These are phyloP conservation scores for Forbesichthys agassizii DNA, from an alignment of 2,113 vertebrate genomes.

Conservation along the genomic window DNA sequence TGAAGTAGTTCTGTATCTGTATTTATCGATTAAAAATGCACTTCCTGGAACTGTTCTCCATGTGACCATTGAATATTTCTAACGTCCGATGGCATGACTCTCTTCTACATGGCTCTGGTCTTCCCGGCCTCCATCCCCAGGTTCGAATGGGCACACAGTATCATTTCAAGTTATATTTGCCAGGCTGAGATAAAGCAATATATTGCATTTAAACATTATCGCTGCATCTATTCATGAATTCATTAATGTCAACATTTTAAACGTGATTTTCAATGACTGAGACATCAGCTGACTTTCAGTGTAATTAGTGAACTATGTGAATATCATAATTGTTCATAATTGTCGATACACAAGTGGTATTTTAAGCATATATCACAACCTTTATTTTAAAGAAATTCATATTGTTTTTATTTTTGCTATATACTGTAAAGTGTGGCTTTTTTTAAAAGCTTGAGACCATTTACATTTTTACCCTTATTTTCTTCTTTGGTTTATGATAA, in stretches of 20 bases:
- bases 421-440: slow-evolving; percentile 65
- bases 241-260: slow-evolving; percentile 40
- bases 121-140: slow-evolving; percentile 7
- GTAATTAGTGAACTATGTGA: slow-evolving; percentile 69
- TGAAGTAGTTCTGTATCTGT: no score
- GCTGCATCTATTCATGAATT: slow-evolving; percentile 33
- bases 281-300: slow-evolving; percentile 63
- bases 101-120: neutral
- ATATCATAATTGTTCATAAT: slow-evolving; percentile 67
- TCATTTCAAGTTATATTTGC: slow-evolving; percentile 26
- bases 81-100: neutral
- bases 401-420: slow-evolving; percentile 78
- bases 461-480: slow-evolving; percentile 66
- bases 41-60: no score
- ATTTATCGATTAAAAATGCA: no score
- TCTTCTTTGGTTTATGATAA: slow-evolving; percentile 65
- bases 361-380: slow-evolving; percentile 75
- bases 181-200: slow-evolving; percentile 38
- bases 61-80: no score
- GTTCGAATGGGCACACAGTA: slow-evolving; percentile 27
- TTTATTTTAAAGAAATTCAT: slow-evolving; percentile 75
- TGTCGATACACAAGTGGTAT: slow-evolving; percentile 70
- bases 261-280: slow-evolving; percentile 46
- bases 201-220: slow-evolving; percentile 36
- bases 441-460: slow-evolving; percentile 69